Base-by-base conservation (phyloP, 2,888 invertebrate genomes). In the Metopia argyrocephala region DNA sequence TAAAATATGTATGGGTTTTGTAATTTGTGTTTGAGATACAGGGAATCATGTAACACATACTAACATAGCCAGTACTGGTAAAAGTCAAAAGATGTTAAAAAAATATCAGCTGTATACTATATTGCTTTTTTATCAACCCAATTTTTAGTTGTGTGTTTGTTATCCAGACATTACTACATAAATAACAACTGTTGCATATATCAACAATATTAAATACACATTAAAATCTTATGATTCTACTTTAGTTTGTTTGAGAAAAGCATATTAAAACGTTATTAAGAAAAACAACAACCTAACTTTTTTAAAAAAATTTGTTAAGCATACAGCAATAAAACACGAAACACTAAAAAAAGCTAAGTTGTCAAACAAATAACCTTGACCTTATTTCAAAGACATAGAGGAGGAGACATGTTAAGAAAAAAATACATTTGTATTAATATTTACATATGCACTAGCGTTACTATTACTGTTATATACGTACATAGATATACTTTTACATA, bases 291-390 rank as follows among this genome's bases (percentile, higher is more conserved):
- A 48, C 68, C 25, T 76, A 69, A 62, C 61, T 65, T 48, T 74
- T 50, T 50, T 3, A 18, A 20, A 50, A 59, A 78, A 3, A 12
- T 38, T 46, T 28, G 38, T 68, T 48, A 31, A 31, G 25, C n/a
- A 12, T 2, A 38, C 38, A 3, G 38, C n/a, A n/a, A n/a, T 38
- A 38, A 38, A 38, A 1, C 38, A 38, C 4, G 9, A 38, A 38
- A 38, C 38, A 12, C 9, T 12, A 38, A 38, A 38, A 12, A 31
- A 64, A 57, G 50, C 38, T 38, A 65, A 73, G 56, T 46, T 9
- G 23, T 38, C 12, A 69, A 65, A 28, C 59, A 38, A 27, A 66
- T 50, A 78, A 70, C 78, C 78, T 75, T 78, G 81, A 75, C 76
- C 76, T 80, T 80, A 73, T 59, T 38, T 71, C 50, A 73, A 62